These are phyloP conservation scores for Sebastes nivosus DNA, from an alignment of 2,797 vertebrate species.

Conservation along the genomic window DNA sequence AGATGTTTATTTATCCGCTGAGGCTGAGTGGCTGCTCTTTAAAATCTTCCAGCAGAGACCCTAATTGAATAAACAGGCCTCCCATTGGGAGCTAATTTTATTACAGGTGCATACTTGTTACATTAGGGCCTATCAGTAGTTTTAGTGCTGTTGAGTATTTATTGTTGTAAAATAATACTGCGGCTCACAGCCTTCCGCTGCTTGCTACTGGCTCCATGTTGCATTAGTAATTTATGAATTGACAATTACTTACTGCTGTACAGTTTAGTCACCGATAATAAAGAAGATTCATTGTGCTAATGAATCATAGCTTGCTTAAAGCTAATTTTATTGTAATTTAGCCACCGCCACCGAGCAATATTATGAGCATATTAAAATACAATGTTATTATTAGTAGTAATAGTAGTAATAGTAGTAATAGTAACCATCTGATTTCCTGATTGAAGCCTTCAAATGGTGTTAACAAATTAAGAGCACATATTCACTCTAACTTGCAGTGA, in stretches of 20 bases:
- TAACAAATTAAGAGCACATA: no score
- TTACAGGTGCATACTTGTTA: not conserved
- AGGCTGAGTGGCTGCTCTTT: not conserved
- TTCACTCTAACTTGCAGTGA: not conserved
- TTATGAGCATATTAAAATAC: not conserved
- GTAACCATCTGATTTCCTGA: no score
- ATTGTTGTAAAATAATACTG: not conserved
- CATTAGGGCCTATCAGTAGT: not conserved
- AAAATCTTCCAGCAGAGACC: not conserved
- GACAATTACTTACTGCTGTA: conserved; percentile 2
- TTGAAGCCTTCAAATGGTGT: no score
- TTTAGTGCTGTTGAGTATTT: conserved; percentile 1
- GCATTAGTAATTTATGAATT: conserved; percentile 16
- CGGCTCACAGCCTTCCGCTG: not conserved
- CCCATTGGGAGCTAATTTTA: not conserved
- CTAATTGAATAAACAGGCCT: conserved; percentile 7
- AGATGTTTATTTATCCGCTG: not conserved
- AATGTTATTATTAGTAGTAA: not conserved
- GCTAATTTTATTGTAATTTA: conserved; percentile 6
- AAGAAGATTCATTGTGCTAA: conserved; percentile 11
- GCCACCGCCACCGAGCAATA: not conserved
- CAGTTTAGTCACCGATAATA: conserved; percentile 21
- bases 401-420: not conserved
- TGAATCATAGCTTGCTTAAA: not conserved
- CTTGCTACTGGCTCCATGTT: conserved; percentile 8